Conservation (phyloP, 2,113 vertebrate genomes). For the Colossoma macropomum region DNA sequence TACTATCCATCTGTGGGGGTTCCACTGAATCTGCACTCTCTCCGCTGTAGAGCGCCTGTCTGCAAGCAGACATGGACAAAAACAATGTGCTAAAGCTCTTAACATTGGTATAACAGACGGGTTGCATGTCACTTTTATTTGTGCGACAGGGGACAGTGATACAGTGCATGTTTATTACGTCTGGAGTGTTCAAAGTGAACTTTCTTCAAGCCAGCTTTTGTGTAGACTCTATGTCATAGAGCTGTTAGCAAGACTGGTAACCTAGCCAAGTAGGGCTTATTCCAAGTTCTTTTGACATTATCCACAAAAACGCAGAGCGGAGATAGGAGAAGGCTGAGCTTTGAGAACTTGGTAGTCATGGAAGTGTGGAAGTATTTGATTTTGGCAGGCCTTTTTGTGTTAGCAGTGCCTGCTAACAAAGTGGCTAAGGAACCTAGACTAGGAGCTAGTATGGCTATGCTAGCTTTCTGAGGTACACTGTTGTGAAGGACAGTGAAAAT, state of each 20-base stretch:
- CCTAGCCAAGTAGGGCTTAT: neutral
- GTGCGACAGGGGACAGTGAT: slow-evolving; percentile 3
- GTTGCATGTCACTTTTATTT: neutral
- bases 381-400: neutral
- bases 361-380: neutral
- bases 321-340: neutral
- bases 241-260: neutral
- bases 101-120: neutral
- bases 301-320: neutral
- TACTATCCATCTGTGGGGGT: neutral
- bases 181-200: neutral
- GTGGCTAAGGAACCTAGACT: neutral
- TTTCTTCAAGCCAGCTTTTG: neutral
- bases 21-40: neutral
- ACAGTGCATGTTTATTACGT: neutral
- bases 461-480: no score
- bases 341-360: no score
- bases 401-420: neutral
- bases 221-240: neutral
- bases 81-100: neutral
- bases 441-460: no score
- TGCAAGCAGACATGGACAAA: neutral
- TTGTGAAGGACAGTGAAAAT: no score
- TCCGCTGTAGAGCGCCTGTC: neutral
- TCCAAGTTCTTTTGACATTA: neutral